Percentiles rank a stretch among this genome's conserved stretches.
These are phyloP conservation scores for Sebastes itinus DNA, from an alignment of 2,797 vertebrate genomes.

Conservation along the genomic window DNA sequence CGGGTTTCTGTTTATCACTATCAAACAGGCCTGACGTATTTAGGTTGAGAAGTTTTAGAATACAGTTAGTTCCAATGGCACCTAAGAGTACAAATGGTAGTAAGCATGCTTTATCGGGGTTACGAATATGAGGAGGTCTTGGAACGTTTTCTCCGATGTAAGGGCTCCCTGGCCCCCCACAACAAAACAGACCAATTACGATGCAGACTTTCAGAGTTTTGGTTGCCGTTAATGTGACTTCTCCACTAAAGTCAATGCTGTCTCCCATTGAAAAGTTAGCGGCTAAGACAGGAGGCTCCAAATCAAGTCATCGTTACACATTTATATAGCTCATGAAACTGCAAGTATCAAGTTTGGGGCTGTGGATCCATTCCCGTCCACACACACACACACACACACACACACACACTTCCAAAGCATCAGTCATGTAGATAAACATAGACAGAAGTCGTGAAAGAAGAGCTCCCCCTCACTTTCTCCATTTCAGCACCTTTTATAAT, in stretches of 20 bases:
- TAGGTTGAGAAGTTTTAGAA: too few species aligned
- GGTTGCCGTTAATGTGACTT: background rate
- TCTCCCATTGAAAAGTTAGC: background rate
- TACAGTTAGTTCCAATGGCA: too few species aligned
- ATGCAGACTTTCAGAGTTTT: background rate
- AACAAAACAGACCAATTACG: background rate
- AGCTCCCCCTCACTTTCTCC: conserved; percentile 46
- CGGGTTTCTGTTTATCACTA: too few species aligned
- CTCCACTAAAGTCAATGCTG: background rate
- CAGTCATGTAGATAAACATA: conserved; percentile 62
- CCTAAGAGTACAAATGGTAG: too few species aligned
- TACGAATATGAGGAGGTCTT: too few species aligned
- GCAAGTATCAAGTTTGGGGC: conserved; percentile 39
- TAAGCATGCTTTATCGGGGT: too few species aligned
- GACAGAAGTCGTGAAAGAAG: conserved; percentile 61
- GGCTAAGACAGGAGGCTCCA: conserved; percentile 16
- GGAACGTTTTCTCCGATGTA: too few species aligned
- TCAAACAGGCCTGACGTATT: too few species aligned
- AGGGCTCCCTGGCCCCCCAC: too few species aligned
- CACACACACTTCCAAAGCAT: conserved; percentile 19
- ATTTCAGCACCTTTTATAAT: conserved; percentile 57
- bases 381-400: background rate
- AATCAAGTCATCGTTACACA: conserved; percentile 55
- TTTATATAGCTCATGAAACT: conserved; percentile 51
- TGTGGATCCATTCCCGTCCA: background rate